Percentiles rank a stretch among this genome's conserved stretches.
Conservation (phyloP, 2,888 invertebrate species). For the Patella pellucida region DNA sequence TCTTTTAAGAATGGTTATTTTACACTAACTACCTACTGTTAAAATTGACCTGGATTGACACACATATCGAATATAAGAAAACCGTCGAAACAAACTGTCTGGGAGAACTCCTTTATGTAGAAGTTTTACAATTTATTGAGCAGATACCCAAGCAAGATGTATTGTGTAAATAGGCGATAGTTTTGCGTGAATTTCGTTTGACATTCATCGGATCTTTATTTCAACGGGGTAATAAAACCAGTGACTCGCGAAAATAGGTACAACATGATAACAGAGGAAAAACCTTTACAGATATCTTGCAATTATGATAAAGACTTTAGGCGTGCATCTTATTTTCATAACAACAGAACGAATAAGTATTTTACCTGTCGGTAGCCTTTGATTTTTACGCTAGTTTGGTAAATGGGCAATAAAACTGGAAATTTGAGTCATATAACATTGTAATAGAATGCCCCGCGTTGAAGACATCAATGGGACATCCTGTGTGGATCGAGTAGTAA, state of each 20-base stretch:
- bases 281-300: conserved; percentile 1
- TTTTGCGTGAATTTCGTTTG: conserved; percentile 3
- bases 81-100: too few relatives aligned
- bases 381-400: conserved; percentile 2
- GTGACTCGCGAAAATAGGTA: conserved; percentile 10
- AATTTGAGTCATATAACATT: conserved; percentile 5
- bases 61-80: too few relatives aligned
- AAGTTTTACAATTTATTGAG: too few relatives aligned
- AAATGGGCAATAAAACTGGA: conserved; percentile 11
- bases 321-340: conserved; percentile 12
- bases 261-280: not conserved
- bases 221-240: conserved; percentile 1
- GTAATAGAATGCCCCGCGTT: conserved; percentile 6
- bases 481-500: not conserved
- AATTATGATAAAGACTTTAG: conserved; percentile 5
- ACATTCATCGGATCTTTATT: conserved; percentile 5
- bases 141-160: too few relatives aligned
- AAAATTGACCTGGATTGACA: too few relatives aligned
- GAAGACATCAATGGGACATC: not conserved
- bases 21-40: too few relatives aligned
- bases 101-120: too few relatives aligned
- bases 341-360: conserved; percentile 4
- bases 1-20: too few relatives aligned
- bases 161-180: not conserved
- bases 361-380: not conserved